Evolutionary conservation across 2,797 vertebrate genomes (phyloP), one percentile per base, ranked within the genome.

Genomic region (Acanthurus tractus): DNA sequence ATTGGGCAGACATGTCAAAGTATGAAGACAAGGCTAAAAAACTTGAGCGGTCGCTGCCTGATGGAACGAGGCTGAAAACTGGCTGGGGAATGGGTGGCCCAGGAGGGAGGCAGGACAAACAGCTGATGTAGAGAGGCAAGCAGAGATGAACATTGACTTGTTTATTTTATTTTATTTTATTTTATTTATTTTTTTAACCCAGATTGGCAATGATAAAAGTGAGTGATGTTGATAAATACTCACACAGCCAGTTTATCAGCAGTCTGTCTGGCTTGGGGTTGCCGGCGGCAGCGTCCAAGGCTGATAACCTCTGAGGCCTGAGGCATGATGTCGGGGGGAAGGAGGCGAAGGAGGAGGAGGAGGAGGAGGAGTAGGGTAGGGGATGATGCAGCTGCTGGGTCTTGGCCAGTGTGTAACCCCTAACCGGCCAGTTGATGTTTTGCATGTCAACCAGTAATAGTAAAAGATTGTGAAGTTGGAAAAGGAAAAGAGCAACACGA

Each of bases 151-250:
- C 87, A 78, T 82, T 80, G 82, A 81, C 86, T 88, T 85, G 78
- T 86, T 86, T 90, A 78, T 91, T 84, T 80, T 18, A 13, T 23
- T 52, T 52, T 13, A 52, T 77, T 78, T 38, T 57, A 12, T 72
- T 79, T 85, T 63, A 78, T 76, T 74, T 78, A 76, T 74, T 72
- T 71, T 34, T 34, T 34, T 34, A 34, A 84, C 85, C 68, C 54
- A 89, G 93, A 94, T 94, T 82, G 83, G 80, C 77, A 79, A 85
- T 81, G 92, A 95, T 93, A 92, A 93, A 88, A 77, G 86, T 89
- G 91, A 94, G 88, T 88, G 91, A 93, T 91, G 92, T 85, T 94
- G 93, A 94, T 93, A 93, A 94, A 92, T 90, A 82, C 80, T 86
- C 75, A 48, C 87, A 78, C 74, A 81, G 83, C 74, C 80, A 63